phyloP scores from a whole-genome alignment of 1,140 invertebrate species.

The Cylas formicarius region DNA sequence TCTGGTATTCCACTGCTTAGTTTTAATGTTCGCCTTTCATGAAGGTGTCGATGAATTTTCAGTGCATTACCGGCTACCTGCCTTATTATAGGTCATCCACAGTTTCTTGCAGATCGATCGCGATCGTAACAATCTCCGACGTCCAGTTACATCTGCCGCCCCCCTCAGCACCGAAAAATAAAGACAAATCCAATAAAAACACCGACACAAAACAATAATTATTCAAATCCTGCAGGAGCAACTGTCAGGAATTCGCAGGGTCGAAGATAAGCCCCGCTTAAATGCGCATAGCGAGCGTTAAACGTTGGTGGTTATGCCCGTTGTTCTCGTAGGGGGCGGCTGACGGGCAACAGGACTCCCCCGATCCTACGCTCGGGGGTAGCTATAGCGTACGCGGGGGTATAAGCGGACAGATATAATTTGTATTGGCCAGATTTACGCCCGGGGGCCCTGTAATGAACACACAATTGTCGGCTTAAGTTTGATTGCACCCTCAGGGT shows the following conservation, averaged over 20 bases:
- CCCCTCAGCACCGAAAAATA: too few species aligned
- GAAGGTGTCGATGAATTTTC: too few species aligned
- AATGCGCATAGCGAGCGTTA: conserved; percentile 26
- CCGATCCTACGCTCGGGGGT: conserved; percentile 16
- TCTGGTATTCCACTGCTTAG: too few species aligned
- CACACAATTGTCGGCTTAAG: conserved; percentile 44
- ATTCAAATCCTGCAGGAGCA: conserved; percentile 36
- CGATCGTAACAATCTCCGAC: too few species aligned
- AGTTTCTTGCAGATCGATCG: too few species aligned
- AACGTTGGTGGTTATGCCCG: conserved; percentile 26
- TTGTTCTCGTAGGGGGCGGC: conserved; percentile 2
- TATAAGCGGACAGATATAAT: conserved; percentile 40
- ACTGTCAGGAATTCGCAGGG: conserved; percentile 29
- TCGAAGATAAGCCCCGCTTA: conserved; percentile 19
- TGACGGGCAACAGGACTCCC: conserved; percentile 1
- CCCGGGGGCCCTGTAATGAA: conserved; percentile 42
- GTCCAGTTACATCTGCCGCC: too few species aligned
- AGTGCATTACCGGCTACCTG: too few species aligned
- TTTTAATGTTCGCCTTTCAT: too few species aligned
- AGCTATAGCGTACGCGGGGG: conserved; percentile 22
- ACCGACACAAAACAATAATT: conserved; percentile 33
- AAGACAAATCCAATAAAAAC: conserved; percentile 35
- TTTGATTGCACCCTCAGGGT: conserved; percentile 36
- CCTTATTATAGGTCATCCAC: too few species aligned
- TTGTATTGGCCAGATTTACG: conserved; percentile 45